These are phyloP conservation scores for Orchestes rusci DNA, from an alignment of 2,888 invertebrate genomes.

Conservation along the genomic window DNA sequence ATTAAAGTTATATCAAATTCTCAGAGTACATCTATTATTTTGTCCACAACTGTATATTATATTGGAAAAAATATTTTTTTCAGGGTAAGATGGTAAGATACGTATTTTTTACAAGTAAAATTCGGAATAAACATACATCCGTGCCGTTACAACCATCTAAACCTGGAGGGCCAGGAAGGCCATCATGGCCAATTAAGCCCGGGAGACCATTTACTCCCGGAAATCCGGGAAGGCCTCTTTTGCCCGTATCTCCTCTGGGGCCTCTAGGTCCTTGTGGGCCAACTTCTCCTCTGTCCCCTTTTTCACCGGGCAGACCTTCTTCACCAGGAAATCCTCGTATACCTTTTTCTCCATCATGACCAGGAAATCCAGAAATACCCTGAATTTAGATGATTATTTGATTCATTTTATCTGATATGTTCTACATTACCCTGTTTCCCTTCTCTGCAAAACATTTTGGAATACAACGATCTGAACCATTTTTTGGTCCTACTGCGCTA, in stretches of 20 bases:
- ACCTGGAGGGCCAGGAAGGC: constrained; percentile 76
- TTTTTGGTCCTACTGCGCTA: constrained; percentile 40
- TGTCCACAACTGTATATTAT: too few relatives aligned
- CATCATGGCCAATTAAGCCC: constrained; percentile 61
- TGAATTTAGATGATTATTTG: too few relatives aligned
- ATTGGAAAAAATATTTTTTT: too few relatives aligned
- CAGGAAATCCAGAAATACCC: constrained; percentile 69
- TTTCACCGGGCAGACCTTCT: constrained; percentile 80
- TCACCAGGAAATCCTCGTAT: constrained; percentile 73
- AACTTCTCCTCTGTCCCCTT: constrained; percentile 82
- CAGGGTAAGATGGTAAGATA: too few relatives aligned
- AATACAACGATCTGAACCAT: constrained; percentile 61
- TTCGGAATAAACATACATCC: constrained; percentile 59
- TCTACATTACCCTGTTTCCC: constrained; percentile 58
- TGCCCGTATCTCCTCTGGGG: constrained; percentile 77
- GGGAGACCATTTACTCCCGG: constrained; percentile 69
- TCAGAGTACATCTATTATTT: too few relatives aligned
- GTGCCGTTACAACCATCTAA: constrained; percentile 94
- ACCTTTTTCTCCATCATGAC: constrained; percentile 67
- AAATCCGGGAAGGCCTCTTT: constrained; percentile 81
- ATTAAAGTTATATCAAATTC: too few relatives aligned
- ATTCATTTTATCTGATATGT: constrained; percentile 22
- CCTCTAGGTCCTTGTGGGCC: constrained; percentile 78
- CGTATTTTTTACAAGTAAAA: too few relatives aligned
- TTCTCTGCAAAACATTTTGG: constrained; percentile 88